Base-by-base conservation (phyloP, 2,797 vertebrate species). In the Limosa lapponica region DNA sequence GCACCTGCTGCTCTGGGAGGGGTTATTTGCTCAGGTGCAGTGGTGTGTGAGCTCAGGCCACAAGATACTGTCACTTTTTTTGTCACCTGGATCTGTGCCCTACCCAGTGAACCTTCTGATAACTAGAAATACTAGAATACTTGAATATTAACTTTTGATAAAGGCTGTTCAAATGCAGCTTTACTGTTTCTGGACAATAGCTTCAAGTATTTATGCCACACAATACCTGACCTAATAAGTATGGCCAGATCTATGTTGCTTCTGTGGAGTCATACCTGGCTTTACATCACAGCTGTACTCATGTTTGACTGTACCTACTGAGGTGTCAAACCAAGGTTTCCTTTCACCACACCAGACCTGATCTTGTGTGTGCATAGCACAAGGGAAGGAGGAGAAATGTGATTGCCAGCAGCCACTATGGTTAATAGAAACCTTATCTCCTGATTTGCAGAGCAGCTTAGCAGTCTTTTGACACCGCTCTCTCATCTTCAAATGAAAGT, bases 401-500 rank as follows among this genome's bases (percentile, higher is more conserved):
- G 46, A 66, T 6, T 88, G 58, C 32, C 65, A 64, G 27, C 16
- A 84, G 52, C 39, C 52, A 32, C 20, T 39, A 30, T 18, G 44
- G 30, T 43, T 37, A 66, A 58, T 7, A 37, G 59, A 93, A 84
- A 55, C 8, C 16, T 86, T 62, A 54, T 59, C n/a, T 82, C 27
- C 43, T 39, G 22, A 73, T 73, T 59, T 49, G 69, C 51, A 86
- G 51, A 79, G 43, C 20, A 75, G 51, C 49, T 34, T 16, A 34
- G 19, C 37, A 48, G 59, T 55, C 65, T 90, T 78, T 90, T 59
- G 85, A 62, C 71, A 55, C 16, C 62, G 39, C 17, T 75, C 18
- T 90, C 87, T 89, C 73, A 52, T 74, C 58, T 90, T 86, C 55
- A 90, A 41, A 91, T 62, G 10, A 44, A 93, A 88, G 39, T 41